Conservation (phyloP, 2,113 vertebrate genomes). For the Turdus rufiventris region DNA sequence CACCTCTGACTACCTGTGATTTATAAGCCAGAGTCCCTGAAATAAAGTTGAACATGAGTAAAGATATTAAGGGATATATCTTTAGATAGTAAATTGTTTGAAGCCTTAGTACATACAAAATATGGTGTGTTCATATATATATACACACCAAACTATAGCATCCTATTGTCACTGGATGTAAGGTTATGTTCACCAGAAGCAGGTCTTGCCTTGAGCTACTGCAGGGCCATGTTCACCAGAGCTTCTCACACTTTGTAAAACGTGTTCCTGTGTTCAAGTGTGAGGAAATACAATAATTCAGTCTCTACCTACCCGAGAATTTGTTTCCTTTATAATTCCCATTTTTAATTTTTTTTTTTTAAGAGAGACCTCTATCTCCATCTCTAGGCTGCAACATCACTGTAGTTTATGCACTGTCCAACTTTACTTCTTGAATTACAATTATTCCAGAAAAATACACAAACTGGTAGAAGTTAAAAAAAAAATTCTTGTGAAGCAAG, state of each 20-base stretch:
- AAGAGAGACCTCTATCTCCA: not conserved
- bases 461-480: not conserved
- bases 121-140: not conserved
- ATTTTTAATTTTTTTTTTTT: not conserved
- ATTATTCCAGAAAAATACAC: not conserved
- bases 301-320: not conserved
- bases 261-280: not conserved
- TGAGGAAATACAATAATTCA: not conserved
- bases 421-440: not conserved
- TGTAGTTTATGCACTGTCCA: not conserved
- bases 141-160: not conserved
- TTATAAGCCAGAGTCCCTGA: not conserved
- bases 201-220: not conserved
- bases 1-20: not conserved
- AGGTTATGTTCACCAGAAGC: not conserved
- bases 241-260: not conserved
- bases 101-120: not conserved
- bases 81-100: not conserved
- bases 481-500: not conserved
- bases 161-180: not conserved
- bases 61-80: not conserved
- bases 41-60: not conserved
- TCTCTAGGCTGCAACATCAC: not conserved
- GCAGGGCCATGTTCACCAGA: not conserved
- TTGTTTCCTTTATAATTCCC: not conserved